phyloP scores from a whole-genome alignment of 2,113 vertebrate species.

The Sciurus niger region DNA sequence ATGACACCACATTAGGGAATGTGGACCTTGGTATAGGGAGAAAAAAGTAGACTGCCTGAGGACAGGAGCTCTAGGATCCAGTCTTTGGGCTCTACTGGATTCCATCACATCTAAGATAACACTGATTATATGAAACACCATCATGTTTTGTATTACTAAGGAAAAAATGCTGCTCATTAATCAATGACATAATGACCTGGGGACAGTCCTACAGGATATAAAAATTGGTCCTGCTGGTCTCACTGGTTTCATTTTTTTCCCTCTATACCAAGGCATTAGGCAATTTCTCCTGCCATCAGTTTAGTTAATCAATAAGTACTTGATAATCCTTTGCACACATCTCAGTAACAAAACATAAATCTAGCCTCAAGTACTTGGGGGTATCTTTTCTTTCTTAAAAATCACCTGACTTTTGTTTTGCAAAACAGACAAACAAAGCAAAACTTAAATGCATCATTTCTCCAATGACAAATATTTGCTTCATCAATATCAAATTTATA shows the following conservation, averaged over 20 bases:
- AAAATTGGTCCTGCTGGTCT: background rate
- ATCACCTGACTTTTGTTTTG: conserved; percentile 19
- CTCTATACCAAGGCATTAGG: background rate
- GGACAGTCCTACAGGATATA: background rate
- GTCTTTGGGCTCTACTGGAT: background rate
- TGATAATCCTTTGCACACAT: conserved; percentile 5
- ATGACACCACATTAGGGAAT: background rate
- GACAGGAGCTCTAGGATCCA: background rate
- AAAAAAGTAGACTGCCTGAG: background rate
- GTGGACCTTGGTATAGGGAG: background rate
- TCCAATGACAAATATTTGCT: conserved; percentile 74
- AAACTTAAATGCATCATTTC: conserved; percentile 52
- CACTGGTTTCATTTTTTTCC: background rate
- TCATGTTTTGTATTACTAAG: background rate
- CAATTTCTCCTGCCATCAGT: background rate
- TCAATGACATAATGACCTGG: background rate
- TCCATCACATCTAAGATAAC: conserved; percentile 11
- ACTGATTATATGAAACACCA: background rate
- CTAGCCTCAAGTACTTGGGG: background rate
- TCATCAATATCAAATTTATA: conserved; percentile 66
- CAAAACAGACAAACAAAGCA: conserved; percentile 60
- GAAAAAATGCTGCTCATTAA: conserved; percentile 8
- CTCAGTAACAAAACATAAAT: conserved; percentile 52
- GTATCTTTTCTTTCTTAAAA: conserved; percentile 51
- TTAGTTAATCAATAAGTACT: conserved; percentile 2